A percentile compares a stretch with the other conserved stretches of the same genome.
Conservation (phyloP, 2,797 vertebrate genomes). For the Gila robusta region DNA sequence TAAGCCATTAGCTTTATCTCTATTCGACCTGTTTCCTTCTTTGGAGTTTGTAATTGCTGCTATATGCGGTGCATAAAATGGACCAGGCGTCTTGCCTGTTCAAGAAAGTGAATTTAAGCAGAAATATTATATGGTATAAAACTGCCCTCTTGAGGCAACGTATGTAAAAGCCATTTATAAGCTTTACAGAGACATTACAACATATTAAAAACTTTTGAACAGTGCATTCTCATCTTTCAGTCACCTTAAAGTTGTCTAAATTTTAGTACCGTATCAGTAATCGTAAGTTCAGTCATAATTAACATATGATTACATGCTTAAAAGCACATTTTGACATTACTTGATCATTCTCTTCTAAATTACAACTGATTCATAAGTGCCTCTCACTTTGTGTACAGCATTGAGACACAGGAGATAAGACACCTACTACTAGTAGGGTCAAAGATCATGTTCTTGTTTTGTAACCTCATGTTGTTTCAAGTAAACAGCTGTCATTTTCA, state of each 20-base stretch:
- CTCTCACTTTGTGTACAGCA: not conserved
- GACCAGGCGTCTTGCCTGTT: not conserved
- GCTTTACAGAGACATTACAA: not conserved
- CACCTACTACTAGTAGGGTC: not conserved
- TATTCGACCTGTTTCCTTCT: not conserved
- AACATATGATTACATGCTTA: not conserved
- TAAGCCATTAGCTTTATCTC: not conserved
- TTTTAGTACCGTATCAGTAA: not conserved
- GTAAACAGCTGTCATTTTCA: constrained; percentile 3
- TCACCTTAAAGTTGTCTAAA: not conserved
- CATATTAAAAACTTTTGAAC: not conserved
- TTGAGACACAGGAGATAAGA: constrained; percentile 10
- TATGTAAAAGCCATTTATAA: not conserved
- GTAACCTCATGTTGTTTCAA: not conserved
- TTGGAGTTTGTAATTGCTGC: not conserved
- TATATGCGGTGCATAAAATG: not conserved
- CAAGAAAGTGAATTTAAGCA: not conserved
- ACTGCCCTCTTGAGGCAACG: constrained; percentile 17
- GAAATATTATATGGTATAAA: not conserved
- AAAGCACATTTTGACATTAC: not conserved
- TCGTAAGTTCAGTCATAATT: not conserved
- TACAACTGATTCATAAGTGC: not conserved
- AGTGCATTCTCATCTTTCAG: not conserved
- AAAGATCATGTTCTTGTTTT: constrained; percentile 32
- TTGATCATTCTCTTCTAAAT: not conserved